Conservation (phyloP, 2,113 vertebrate genomes). For the Laticauda colubrina region DNA sequence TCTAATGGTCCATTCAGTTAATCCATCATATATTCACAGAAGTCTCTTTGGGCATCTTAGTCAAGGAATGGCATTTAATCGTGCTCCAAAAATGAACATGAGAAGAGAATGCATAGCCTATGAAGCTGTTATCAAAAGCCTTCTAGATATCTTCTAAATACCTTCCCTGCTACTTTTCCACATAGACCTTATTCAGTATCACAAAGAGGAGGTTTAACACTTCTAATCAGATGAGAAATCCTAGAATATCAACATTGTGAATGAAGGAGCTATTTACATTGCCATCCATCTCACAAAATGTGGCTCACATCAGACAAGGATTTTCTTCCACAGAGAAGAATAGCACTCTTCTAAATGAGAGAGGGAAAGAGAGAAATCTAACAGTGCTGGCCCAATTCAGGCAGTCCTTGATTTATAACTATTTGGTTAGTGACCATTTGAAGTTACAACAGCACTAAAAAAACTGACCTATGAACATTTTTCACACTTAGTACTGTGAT, state of each 20-base stretch:
- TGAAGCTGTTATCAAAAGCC: no score
- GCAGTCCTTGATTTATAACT: no score
- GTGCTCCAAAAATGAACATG: background rate
- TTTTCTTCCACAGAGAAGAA: background rate
- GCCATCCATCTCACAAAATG: background rate
- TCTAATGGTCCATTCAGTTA: slow-evolving; percentile 2
- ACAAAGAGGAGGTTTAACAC: background rate
- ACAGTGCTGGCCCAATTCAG: no score
- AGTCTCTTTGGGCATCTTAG: background rate
- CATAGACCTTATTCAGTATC: background rate
- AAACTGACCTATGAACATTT: no score
- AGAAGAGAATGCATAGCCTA: background rate
- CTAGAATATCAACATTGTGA: background rate
- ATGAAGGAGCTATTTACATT: background rate
- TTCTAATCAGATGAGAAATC: background rate
- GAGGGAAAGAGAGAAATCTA: background rate
- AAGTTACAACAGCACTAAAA: no score
- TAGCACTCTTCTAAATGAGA: background rate
- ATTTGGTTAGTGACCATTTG: no score
- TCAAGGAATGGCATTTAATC: background rate
- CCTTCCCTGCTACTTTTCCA: background rate
- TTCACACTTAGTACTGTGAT: no score
- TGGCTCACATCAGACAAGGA: background rate
- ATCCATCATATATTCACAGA: background rate
- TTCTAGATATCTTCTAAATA: background rate